Evolutionary conservation across 1,140 invertebrate species (phyloP).

Genomic region (Psilanteris sp.): DNA sequence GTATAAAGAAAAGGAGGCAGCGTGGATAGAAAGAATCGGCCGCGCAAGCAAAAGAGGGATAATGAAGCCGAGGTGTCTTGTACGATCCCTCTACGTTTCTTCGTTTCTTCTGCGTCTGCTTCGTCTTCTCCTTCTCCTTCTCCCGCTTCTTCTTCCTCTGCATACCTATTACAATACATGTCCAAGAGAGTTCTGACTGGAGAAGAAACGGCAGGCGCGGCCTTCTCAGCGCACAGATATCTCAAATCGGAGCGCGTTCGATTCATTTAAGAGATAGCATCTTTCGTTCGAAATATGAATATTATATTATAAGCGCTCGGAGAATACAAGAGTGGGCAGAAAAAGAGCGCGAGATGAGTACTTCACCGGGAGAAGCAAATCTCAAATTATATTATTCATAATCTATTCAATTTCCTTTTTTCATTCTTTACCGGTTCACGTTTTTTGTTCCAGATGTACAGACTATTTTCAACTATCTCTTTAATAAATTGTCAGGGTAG

Average conservation of each 20-base stretch:
- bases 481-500: neutral
- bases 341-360: slow-evolving; percentile 52
- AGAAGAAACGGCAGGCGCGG: slow-evolving; percentile 60
- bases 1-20: slow-evolving; percentile 51
- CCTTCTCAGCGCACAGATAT: slow-evolving; percentile 62
- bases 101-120: slow-evolving; percentile 10
- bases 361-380: slow-evolving; percentile 40
- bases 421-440: slow-evolving; percentile 22
- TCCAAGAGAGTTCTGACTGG: slow-evolving; percentile 38
- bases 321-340: slow-evolving; percentile 58
- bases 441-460: slow-evolving; percentile 23
- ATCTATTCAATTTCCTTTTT: slow-evolving; percentile 63
- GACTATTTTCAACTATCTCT: slow-evolving; percentile 1
- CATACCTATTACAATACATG: slow-evolving; percentile 67
- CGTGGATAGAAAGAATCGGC: slow-evolving; percentile 57
- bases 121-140: slow-evolving; percentile 17
- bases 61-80: slow-evolving; percentile 61
- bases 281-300: slow-evolving; percentile 79
- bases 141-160: slow-evolving; percentile 49
- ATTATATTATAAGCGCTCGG: slow-evolving; percentile 71
- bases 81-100: slow-evolving; percentile 37
- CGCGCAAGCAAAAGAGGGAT: slow-evolving; percentile 46
- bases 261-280: slow-evolving; percentile 79
- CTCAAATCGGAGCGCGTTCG: slow-evolving; percentile 70
- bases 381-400: slow-evolving; percentile 59